A percentile compares a stretch with the other conserved stretches of the same genome.
These are phyloP conservation scores for Amazonetta brasiliensis DNA, from an alignment of 2,797 vertebrate species.

Conservation along the genomic window DNA sequence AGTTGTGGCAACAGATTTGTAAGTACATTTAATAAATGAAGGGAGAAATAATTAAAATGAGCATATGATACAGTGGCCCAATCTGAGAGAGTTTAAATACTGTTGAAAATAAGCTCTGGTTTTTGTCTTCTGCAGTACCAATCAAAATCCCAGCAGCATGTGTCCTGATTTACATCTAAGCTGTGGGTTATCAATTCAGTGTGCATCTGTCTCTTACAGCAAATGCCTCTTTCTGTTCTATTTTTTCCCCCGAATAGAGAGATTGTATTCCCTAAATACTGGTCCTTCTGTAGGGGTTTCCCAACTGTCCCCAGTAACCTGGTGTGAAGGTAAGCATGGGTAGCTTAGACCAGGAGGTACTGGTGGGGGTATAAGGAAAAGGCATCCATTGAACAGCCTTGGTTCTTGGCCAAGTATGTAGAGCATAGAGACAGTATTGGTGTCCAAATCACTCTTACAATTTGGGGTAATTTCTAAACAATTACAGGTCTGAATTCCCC, in stretches of 20 bases:
- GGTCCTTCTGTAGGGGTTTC: neutral
- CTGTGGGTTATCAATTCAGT: neutral
- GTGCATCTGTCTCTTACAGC: neutral
- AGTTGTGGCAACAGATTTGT: neutral
- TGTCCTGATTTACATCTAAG: neutral
- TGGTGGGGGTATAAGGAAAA: neutral
- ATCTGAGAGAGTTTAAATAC: neutral
- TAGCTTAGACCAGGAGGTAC: neutral
- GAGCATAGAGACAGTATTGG: neutral
- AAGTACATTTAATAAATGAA: neutral
- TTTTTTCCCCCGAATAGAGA: neutral
- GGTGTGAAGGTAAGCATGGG: neutral
- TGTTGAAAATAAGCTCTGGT: neutral
- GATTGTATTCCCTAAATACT: neutral
- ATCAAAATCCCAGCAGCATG: fast-evolving
- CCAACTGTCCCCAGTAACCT: neutral
- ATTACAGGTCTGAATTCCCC: neutral
- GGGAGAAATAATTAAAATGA: neutral
- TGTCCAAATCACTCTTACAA: neutral
- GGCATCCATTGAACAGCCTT: neutral
- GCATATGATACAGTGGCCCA: neutral
- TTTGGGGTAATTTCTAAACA: neutral
- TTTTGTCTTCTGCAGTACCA: neutral
- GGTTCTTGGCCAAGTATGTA: neutral
- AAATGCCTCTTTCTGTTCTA: neutral